phyloP scores from a whole-genome alignment of 2,888 invertebrate species.

The Lycocerus yunnanus region DNA sequence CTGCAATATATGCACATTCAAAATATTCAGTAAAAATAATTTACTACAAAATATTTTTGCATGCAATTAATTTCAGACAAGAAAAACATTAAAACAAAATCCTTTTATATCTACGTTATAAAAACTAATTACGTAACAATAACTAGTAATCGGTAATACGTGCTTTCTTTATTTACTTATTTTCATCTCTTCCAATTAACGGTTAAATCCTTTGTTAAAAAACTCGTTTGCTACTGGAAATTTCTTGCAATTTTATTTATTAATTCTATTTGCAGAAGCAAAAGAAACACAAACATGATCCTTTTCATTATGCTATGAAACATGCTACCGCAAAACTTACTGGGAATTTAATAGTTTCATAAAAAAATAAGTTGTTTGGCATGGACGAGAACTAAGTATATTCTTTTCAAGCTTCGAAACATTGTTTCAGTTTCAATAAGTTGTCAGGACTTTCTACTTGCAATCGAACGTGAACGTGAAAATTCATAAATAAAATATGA shows the following conservation, averaged over 20 bases:
- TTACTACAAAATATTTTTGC: no score
- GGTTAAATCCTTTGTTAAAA: not conserved
- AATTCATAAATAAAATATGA: no score
- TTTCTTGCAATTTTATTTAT: not conserved
- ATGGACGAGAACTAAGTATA: no score
- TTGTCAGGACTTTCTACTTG: no score
- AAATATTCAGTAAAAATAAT: no score
- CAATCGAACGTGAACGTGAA: no score
- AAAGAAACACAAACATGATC: not conserved
- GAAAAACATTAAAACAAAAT: not conserved
- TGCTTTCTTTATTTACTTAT: not conserved
- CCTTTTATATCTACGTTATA: not conserved
- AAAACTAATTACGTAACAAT: not conserved
- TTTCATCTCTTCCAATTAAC: not conserved
- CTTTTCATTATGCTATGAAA: not conserved
- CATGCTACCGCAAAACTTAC: no score
- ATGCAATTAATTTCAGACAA: not conserved
- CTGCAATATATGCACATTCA: no score
- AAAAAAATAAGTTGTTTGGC: no score
- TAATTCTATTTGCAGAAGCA: not conserved
- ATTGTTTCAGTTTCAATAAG: no score
- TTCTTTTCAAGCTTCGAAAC: no score
- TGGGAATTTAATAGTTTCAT: no score
- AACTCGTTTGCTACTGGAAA: not conserved
- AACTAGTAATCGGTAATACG: not conserved